Percentiles rank a stretch among this genome's conserved stretches.
Conservation (phyloP, 2,113 vertebrate genomes). For the Myocastor coypus region DNA sequence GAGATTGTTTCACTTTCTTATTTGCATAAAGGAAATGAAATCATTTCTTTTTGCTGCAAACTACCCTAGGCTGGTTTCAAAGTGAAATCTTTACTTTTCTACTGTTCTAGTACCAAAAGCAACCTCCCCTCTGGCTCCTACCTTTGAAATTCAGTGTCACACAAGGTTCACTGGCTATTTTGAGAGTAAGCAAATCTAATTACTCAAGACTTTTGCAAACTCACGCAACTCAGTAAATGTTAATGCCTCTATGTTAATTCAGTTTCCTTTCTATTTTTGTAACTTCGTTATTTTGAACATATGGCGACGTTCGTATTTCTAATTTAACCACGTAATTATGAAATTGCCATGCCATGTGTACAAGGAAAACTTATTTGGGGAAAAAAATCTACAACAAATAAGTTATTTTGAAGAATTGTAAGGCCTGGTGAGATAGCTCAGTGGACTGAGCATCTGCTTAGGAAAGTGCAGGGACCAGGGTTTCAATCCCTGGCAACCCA, state of each 20-base stretch:
- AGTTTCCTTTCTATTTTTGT: conserved; percentile 73
- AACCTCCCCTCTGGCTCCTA: conserved; percentile 68
- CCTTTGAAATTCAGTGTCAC: conserved; percentile 70
- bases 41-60: background rate
- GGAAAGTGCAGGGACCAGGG: too few relatives aligned
- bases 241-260: conserved; percentile 74
- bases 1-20: conserved; percentile 6
- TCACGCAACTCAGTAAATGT: conserved; percentile 59
- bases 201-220: conserved; percentile 76
- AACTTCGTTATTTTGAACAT: conserved; percentile 69
- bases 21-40: background rate
- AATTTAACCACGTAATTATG: conserved; percentile 43
- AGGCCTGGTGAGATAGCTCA: background rate
- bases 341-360: conserved; percentile 17
- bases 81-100: conserved; percentile 53
- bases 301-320: conserved; percentile 61
- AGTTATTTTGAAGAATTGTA: conserved; percentile 14
- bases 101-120: background rate
- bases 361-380: conserved; percentile 27
- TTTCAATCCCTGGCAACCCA: too few relatives aligned
- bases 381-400: conserved; percentile 60
- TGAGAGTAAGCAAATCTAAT: conserved; percentile 82
- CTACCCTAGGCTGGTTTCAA: background rate
- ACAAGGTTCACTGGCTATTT: conserved; percentile 69
- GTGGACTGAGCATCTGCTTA: too few relatives aligned